A percentile compares a stretch with the other conserved stretches of the same genome.
Evolutionary conservation across 2,797 vertebrate genomes (phyloP).

Genomic region (Lerista edwardsae): DNA sequence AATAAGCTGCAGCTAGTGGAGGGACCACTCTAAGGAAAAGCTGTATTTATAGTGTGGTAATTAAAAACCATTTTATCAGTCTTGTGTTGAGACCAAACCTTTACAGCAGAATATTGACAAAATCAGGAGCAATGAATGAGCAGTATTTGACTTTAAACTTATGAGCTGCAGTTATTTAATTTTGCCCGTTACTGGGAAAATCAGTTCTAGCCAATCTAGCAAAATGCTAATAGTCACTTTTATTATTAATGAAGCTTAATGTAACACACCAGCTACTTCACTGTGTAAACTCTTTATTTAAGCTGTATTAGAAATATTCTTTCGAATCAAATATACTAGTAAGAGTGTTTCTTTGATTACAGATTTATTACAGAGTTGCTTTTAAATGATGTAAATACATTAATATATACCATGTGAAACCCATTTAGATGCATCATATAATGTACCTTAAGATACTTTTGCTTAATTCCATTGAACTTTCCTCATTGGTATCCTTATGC

Average conservation of each 20-base stretch:
- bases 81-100: slow-evolving; percentile 78
- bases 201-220: slow-evolving; percentile 63
- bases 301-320: slow-evolving; percentile 58
- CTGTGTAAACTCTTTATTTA: slow-evolving; percentile 61
- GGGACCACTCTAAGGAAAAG: slow-evolving; percentile 77
- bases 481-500: background rate
- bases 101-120: slow-evolving; percentile 85
- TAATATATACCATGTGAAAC: slow-evolving; percentile 43
- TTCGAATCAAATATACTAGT: slow-evolving; percentile 60
- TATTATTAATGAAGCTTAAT: slow-evolving; percentile 74
- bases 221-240: slow-evolving; percentile 68
- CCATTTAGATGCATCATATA: slow-evolving; percentile 3
- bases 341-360: slow-evolving; percentile 64
- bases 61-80: slow-evolving; percentile 97
- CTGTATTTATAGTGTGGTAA: slow-evolving; percentile 92
- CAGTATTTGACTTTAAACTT: slow-evolving; percentile 88
- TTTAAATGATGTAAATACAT: slow-evolving; percentile 53
- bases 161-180: slow-evolving; percentile 85
- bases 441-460: slow-evolving; percentile 49
- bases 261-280: slow-evolving; percentile 53
- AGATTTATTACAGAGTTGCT: slow-evolving; percentile 61
- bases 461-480: slow-evolving; percentile 1
- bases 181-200: slow-evolving; percentile 74
- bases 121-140: slow-evolving; percentile 80
- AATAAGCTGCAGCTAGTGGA: slow-evolving; percentile 81